A percentile compares a stretch with the other conserved stretches of the same genome.
These are phyloP conservation scores for Choloepus hoffmanni DNA, from an alignment of 2,113 vertebrate genomes.

Conservation along the genomic window DNA sequence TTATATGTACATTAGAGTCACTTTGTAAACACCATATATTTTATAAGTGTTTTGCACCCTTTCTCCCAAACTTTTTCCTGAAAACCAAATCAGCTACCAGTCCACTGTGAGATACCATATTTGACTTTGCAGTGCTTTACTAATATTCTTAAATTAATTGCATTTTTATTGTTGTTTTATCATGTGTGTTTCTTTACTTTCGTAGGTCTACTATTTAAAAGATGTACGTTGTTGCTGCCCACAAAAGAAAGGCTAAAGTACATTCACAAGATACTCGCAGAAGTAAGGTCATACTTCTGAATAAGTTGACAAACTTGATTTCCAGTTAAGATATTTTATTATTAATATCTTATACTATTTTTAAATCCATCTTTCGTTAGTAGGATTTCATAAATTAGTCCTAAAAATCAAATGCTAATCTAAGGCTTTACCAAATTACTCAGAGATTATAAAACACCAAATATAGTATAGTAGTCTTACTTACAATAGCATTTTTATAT, in stretches of 20 bases:
- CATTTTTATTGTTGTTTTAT: neutral
- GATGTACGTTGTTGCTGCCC: constrained; percentile 92
- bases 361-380: neutral
- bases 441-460: constrained; percentile 52
- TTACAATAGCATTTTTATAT: constrained; percentile 44
- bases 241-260: constrained; percentile 94
- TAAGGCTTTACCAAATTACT: constrained; percentile 48
- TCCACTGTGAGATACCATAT: neutral
- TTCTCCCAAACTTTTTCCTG: neutral
- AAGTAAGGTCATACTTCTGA: constrained; percentile 86
- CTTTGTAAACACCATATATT: neutral
- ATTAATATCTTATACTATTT: neutral
- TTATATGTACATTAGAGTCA: constrained; percentile 51
- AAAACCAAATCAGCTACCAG: neutral
- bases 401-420: constrained; percentile 25
- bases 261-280: constrained; percentile 87
- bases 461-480: constrained; percentile 21
- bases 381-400: constrained; percentile 23
- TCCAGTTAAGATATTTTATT: constrained; percentile 49
- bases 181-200: constrained; percentile 51
- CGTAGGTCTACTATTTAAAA: constrained; percentile 93
- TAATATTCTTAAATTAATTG: neutral
- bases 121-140: neutral
- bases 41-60: neutral
- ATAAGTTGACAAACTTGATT: constrained; percentile 58